Conservation (phyloP, 2,797 vertebrate species). For the Pseudochromis fuscus region DNA sequence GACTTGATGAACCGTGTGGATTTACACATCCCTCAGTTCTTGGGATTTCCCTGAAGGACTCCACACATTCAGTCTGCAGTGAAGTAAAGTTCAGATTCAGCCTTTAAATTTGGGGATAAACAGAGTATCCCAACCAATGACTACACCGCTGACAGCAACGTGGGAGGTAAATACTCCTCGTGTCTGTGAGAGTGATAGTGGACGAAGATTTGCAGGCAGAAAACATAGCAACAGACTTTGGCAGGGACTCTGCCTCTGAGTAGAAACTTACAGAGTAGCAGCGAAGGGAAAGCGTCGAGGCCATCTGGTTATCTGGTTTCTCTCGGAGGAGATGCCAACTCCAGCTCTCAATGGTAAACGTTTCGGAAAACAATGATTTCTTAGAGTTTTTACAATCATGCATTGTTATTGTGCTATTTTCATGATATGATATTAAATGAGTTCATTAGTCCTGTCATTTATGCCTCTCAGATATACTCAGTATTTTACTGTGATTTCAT, state of each 20-base stretch:
- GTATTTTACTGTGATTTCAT: not conserved
- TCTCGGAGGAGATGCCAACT: constrained; percentile 27
- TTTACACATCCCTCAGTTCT: too few species aligned
- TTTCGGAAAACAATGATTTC: constrained; percentile 17
- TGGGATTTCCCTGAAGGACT: not conserved
- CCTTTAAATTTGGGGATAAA: not conserved
- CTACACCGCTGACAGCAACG: not conserved
- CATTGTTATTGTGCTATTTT: not conserved
- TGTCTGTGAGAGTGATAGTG: constrained; percentile 6
- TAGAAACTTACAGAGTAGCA: constrained; percentile 39
- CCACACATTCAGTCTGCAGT: not conserved
- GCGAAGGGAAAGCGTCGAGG: constrained; percentile 33
- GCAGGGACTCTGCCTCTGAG: constrained; percentile 29
- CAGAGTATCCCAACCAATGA: not conserved
- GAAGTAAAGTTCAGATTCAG: not conserved
- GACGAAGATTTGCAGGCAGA: constrained; percentile 44
- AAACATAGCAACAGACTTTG: constrained; percentile 56
- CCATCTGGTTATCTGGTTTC: constrained; percentile 66
- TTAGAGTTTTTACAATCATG: not conserved
- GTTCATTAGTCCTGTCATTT: not conserved
- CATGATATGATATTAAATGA: not conserved
- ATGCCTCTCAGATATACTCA: too few species aligned
- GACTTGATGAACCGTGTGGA: too few species aligned
- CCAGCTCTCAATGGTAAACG: not conserved
- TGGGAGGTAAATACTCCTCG: not conserved